Percentiles rank a stretch among this genome's conserved stretches.
phyloP scores from a whole-genome alignment of 2,888 invertebrate genomes.

The Quadriops clusia region DNA sequence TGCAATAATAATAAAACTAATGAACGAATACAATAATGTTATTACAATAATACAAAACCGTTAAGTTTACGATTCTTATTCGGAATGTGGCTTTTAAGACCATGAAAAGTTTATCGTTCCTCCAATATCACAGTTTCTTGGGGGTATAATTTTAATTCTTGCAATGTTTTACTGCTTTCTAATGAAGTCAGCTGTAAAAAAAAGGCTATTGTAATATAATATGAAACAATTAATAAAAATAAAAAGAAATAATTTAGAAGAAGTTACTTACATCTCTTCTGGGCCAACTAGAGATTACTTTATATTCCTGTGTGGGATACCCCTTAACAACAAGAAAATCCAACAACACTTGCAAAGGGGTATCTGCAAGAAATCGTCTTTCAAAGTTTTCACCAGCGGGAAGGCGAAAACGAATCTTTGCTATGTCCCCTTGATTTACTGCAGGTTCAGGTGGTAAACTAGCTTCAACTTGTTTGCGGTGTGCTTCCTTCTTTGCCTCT shows the following conservation, averaged over 20 bases:
- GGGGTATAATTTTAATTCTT: conserved; percentile 75
- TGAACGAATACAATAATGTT: too few species aligned
- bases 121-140: conserved; percentile 93
- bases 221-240: conserved; percentile 7
- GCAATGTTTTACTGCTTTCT: conserved; percentile 62
- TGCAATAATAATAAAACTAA: too few species aligned
- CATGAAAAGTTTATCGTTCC: conserved; percentile 90
- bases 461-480: conserved; percentile 47
- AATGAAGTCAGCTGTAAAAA: conserved; percentile 59
- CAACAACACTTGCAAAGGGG: conserved; percentile 58
- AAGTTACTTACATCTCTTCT: conserved; percentile 76
- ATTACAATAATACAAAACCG: too few species aligned
- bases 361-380: conserved; percentile 57
- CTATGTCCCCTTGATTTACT: conserved; percentile 41
- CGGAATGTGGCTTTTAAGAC: too few species aligned
- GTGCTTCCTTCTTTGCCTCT: conserved; percentile 64
- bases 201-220: conserved; percentile 5
- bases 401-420: conserved; percentile 70
- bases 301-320: conserved; percentile 76
- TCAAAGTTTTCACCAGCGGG: conserved; percentile 68
- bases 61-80: too few species aligned
- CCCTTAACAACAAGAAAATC: conserved; percentile 84
- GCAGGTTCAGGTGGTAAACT: conserved; percentile 63
- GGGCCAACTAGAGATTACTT: conserved; percentile 89
- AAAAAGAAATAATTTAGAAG: conserved; percentile 7